Evolutionary conservation across 2,113 vertebrate species (phyloP), one percentile per base, ranked within the genome.

Genomic region (Dunckerocampus dactyliophorus): DNA sequence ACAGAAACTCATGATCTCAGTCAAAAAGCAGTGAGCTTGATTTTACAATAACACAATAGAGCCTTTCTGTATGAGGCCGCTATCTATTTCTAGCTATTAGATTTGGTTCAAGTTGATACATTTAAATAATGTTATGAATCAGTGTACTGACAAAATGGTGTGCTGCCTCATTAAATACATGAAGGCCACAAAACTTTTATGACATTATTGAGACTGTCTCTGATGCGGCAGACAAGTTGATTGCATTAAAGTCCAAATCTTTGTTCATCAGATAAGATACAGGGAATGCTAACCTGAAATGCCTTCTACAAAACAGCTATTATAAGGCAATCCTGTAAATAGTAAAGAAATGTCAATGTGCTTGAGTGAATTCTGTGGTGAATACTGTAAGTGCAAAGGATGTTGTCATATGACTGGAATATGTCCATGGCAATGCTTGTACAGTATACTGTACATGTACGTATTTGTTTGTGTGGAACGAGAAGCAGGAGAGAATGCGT

Each of bases 371-470:
- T 48, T 65, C 47, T 62, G 60, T 39, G 67, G 57, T 72, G 22
- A 61, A 73, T 31, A 43, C 12, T 14, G 12, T 43, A 61, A 67
- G 21, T 60, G 57, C 59, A 65, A 39, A 56, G 31, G 6, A 63
- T 39, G 28, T 54, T 34, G 70, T 31, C 20, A 69, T 71, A 22
- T 49, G 60, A 5, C 24, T 84, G 76, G 65, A 85, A 66, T 43
- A 47, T 59, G 20, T 60, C 63, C 73, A 80, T 51, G 64, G 70
- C 74, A 79, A 81, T 31, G 75, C 61, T 75, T 82, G 55, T 60
- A 55, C 22, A 34, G 3, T 65, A 57, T 63, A 46, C 48, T 39
- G 57, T 48, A 46, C 31, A 34, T 65, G 47, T 56, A 48, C 10
- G 20, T 49, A 22, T 20, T 19, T 16, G 51, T 57, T 59, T 51